Conservation (phyloP, 1,140 invertebrate genomes). For the Papilio xuthus region DNA sequence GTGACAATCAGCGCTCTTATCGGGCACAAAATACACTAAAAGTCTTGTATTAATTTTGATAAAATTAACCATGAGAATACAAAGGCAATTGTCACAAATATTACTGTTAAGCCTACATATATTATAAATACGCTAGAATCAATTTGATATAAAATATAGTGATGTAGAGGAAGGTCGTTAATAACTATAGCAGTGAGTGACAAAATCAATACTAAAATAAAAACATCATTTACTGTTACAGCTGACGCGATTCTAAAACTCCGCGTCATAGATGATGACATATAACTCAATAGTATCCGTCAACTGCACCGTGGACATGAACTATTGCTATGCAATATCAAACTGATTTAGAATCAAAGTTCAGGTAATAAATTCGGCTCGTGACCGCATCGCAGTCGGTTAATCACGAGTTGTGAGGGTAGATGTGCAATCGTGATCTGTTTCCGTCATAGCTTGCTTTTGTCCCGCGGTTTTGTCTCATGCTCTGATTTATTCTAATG, state of each 20-base stretch:
- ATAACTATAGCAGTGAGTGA: neutral
- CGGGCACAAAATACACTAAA: no score
- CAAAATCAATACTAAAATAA: neutral
- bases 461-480: slow-evolving; percentile 46
- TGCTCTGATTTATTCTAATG: slow-evolving; percentile 52
- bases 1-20: no score
- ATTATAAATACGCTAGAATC: neutral
- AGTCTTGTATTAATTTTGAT: no score
- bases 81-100: no score
- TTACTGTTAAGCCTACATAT: no score
- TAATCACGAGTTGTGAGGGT: slow-evolving; percentile 60
- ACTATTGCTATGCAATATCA: slow-evolving; percentile 62
- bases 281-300: slow-evolving; percentile 7
- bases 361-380: slow-evolving; percentile 69
- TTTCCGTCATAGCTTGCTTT: slow-evolving; percentile 54
- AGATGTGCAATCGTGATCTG: slow-evolving; percentile 61
- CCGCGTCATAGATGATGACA: slow-evolving; percentile 3
- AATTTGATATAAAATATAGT: no score
- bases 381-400: slow-evolving; percentile 59
- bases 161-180: no score
- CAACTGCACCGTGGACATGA: slow-evolving; percentile 56
- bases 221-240: neutral
- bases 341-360: slow-evolving; percentile 68
- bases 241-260: neutral
- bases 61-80: no score